Evolutionary conservation across 2,797 vertebrate species (phyloP).

Genomic region (Coregonus ussuriensis): DNA sequence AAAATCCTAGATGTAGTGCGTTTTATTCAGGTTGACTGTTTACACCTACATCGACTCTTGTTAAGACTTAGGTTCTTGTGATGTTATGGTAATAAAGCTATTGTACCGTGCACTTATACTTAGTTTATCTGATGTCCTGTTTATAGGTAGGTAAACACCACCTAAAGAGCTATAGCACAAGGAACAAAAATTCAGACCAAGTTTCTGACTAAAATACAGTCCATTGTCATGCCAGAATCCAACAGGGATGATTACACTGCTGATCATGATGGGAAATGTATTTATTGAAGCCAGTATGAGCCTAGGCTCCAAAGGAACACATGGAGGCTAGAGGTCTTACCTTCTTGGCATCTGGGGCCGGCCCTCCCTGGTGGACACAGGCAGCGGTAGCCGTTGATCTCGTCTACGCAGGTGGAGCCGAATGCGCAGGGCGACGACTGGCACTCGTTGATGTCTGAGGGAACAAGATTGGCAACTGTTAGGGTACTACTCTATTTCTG

Average conservation of each 20-base stretch:
- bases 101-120: not conserved
- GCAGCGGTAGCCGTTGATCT: conserved; percentile 94
- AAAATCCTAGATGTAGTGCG: not conserved
- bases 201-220: no score
- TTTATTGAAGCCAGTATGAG: no score
- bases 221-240: not conserved
- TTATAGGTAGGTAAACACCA: not conserved
- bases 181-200: no score
- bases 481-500: not conserved
- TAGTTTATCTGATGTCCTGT: not conserved
- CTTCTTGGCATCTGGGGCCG: conserved; percentile 90
- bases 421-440: conserved; percentile 93
- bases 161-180: not conserved
- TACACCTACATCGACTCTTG: no score
- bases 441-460: conserved; percentile 93
- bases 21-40: not conserved
- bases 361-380: conserved; percentile 85
- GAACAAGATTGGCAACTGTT: not conserved
- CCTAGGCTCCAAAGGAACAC: not conserved
- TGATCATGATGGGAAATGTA: not conserved
- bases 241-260: not conserved
- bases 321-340: conserved; percentile 71
- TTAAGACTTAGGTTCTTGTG: not conserved
- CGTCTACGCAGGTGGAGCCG: conserved; percentile 92
- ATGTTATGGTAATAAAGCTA: not conserved